Conservation (phyloP, 2,113 vertebrate species). For the Osmerus mordax region DNA sequence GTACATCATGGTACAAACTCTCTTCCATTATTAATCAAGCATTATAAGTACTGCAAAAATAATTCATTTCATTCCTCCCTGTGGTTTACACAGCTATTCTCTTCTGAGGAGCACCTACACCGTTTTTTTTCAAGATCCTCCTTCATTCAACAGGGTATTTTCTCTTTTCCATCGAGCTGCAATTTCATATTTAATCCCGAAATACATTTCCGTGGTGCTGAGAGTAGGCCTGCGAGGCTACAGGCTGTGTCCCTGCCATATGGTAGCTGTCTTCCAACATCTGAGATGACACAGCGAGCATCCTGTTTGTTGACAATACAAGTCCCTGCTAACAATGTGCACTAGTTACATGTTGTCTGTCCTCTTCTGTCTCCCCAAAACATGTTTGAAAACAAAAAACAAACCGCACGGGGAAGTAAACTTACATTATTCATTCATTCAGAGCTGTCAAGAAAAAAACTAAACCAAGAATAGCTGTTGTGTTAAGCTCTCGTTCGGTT, state of each 20-base stretch:
- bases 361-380: conserved; percentile 31
- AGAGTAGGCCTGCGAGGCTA: conserved; percentile 50
- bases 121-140: no score
- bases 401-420: conserved; percentile 44
- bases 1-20: no score
- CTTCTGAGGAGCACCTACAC: no score
- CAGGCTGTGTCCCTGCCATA: conserved; percentile 64
- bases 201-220: conserved; percentile 60
- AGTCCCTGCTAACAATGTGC: conserved; percentile 64
- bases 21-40: no score
- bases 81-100: no score
- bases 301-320: conserved; percentile 68
- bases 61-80: no score
- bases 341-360: conserved; percentile 55
- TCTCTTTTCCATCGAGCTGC: background rate
- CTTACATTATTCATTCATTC: conserved; percentile 67
- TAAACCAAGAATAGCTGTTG: no score
- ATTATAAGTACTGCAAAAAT: no score
- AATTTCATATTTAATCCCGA: conserved; percentile 52
- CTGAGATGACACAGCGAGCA: conserved; percentile 70
- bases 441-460: conserved; percentile 31
- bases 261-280: conserved; percentile 66
- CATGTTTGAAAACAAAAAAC: conserved; percentile 19
- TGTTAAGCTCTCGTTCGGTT: no score
- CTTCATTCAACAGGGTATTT: no score